Evolutionary conservation across 92 coral and sea anemone genomes (phyloP).

Genomic region (Paramuricea clavata): DNA sequence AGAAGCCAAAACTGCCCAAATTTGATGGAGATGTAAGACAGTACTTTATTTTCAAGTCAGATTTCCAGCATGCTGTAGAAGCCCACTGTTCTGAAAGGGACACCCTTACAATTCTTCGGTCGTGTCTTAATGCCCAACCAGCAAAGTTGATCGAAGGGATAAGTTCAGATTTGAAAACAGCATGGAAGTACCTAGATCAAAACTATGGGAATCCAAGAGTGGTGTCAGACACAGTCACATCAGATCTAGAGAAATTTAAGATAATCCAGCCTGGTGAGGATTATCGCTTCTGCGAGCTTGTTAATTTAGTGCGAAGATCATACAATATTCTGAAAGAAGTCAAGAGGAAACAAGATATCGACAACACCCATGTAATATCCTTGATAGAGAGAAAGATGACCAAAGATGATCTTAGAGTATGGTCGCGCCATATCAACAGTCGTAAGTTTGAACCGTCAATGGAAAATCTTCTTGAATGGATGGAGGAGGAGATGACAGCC

Average conservation of each 20-base stretch:
- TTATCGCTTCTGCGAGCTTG: slow-evolving; percentile 61
- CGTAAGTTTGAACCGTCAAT: slow-evolving; percentile 66
- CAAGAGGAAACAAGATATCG: slow-evolving; percentile 45
- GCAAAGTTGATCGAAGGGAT: slow-evolving; percentile 62
- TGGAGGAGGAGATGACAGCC: slow-evolving; percentile 66
- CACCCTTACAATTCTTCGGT: slow-evolving; percentile 61
- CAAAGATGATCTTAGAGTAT: slow-evolving; percentile 60
- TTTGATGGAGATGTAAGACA: slow-evolving; percentile 62
- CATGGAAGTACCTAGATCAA: slow-evolving; percentile 41
- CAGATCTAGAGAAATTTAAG: slow-evolving; percentile 59
- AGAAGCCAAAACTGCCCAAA: slow-evolving; percentile 62
- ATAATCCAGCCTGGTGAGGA: slow-evolving; percentile 45
- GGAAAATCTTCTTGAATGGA: slow-evolving; percentile 62
- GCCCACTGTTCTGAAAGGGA: slow-evolving; percentile 41
- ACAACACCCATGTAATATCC: slow-evolving; percentile 49
- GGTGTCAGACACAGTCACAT: slow-evolving; percentile 68
- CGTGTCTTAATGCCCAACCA: slow-evolving; percentile 63
- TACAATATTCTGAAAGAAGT: slow-evolving; percentile 68
- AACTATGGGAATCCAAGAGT: slow-evolving; percentile 59
- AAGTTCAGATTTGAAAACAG: slow-evolving; percentile 56
- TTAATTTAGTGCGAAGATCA: slow-evolving; percentile 54
- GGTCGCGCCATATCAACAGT: slow-evolving; percentile 62
- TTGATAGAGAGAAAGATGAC: slow-evolving; percentile 42
- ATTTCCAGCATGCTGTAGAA: slow-evolving; percentile 66
- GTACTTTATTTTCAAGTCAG: slow-evolving; percentile 58